Conservation (phyloP, 2,797 vertebrate species). For the Smutsia gigantea region DNA sequence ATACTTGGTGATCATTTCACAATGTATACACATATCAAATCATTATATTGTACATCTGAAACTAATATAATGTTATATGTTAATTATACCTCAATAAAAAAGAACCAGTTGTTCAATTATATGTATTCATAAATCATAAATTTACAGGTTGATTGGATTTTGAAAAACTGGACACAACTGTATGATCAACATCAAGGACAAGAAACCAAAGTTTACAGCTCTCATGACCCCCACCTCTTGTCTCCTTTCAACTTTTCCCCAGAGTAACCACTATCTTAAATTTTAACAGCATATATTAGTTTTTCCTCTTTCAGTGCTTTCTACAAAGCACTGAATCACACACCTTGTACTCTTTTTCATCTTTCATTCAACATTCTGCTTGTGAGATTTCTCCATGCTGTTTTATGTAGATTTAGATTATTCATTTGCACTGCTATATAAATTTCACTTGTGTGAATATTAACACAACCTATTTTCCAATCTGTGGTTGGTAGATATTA, state of each 20-base stretch:
- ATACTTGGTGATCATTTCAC: not conserved
- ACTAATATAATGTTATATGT: too few species aligned
- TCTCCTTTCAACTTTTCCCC: not conserved
- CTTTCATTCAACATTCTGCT: not conserved
- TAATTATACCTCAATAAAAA: not conserved
- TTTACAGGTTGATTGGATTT: not conserved
- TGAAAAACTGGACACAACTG: not conserved
- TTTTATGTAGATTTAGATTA: not conserved
- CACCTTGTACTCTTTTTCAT: not conserved
- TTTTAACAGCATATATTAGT: not conserved
- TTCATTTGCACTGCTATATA: not conserved
- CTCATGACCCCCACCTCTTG: not conserved
- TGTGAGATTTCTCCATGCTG: not conserved
- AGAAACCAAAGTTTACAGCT: not conserved
- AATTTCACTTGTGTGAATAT: not conserved
- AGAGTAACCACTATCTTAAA: not conserved
- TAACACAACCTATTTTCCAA: not conserved
- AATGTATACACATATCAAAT: not conserved
- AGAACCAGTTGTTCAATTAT: not conserved
- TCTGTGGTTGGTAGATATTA: not conserved
- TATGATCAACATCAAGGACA: not conserved
- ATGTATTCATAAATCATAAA: not conserved
- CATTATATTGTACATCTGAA: not conserved
- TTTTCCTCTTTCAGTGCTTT: slow-evolving; percentile 21
- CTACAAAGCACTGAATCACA: not conserved